A percentile compares a stretch with the other conserved stretches of the same genome.
phyloP scores from a whole-genome alignment of 1,140 invertebrate species.

The Drosophila biarmipes region DNA sequence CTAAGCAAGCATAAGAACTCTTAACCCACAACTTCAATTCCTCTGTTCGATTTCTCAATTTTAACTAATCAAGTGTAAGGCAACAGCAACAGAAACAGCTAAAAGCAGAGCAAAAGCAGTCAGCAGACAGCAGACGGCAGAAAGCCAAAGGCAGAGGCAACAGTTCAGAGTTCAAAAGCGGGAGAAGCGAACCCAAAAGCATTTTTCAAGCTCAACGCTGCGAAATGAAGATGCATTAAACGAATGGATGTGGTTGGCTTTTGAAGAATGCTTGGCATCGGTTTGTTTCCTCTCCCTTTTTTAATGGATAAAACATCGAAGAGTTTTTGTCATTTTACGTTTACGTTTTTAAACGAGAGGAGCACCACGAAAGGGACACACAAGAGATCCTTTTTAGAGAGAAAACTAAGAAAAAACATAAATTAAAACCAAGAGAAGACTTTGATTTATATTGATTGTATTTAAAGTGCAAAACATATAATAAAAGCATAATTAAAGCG shows the following conservation, averaged over 20 bases:
- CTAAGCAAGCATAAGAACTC: constrained; percentile 59
- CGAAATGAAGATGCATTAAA: constrained; percentile 34
- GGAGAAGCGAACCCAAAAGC: constrained; percentile 25
- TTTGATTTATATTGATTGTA: constrained; percentile 77
- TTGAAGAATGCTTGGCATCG: constrained; percentile 42
- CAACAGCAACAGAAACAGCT: constrained; percentile 40
- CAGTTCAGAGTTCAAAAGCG: constrained; percentile 52
- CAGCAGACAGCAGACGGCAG: constrained; percentile 17
- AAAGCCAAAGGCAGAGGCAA: constrained; percentile 13
- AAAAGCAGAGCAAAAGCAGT: constrained; percentile 27
- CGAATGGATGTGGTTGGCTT: constrained; percentile 25
- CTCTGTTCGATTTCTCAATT: constrained; percentile 63
- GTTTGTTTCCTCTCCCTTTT: constrained; percentile 25
- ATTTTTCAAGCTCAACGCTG: constrained; percentile 47
- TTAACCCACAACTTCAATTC: constrained; percentile 53
- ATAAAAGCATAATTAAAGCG: constrained; percentile 71
- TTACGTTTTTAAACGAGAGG: constrained; percentile 34
- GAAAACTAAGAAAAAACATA: constrained; percentile 14
- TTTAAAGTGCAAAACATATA: constrained; percentile 71
- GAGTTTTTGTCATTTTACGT: constrained; percentile 49
- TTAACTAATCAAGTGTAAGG: constrained; percentile 76
- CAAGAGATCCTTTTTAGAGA: constrained; percentile 26
- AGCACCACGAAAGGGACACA: constrained; percentile 21
- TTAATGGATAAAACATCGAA: constrained; percentile 49
- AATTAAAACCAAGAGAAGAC: constrained; percentile 57